phyloP scores from a whole-genome alignment of 2,888 invertebrate species.

The Perithous albicinctus region DNA sequence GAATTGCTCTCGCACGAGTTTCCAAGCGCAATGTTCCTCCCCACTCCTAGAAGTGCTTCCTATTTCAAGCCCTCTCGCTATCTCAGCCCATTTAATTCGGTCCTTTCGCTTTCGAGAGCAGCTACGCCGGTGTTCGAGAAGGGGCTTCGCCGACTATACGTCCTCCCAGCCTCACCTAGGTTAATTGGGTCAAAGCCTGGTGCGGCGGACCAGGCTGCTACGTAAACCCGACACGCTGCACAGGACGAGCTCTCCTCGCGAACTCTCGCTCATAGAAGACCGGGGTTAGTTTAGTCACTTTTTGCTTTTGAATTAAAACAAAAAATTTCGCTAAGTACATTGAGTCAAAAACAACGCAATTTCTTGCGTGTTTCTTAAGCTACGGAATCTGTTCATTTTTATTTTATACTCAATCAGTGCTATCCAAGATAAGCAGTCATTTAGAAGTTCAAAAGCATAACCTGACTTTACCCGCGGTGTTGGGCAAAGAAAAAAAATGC shows the following conservation, averaged over 20 bases:
- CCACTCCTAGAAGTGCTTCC: background rate
- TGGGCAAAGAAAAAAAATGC: too few relatives aligned
- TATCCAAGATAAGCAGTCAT: too few relatives aligned
- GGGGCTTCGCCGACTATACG: slow-evolving; percentile 7
- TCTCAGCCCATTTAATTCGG: slow-evolving; percentile 1
- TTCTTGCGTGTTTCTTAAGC: too few relatives aligned
- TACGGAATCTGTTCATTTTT: too few relatives aligned
- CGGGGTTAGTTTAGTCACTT: too few relatives aligned
- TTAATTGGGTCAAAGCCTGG: slow-evolving; percentile 42
- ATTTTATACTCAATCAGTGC: too few relatives aligned
- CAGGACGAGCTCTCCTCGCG: slow-evolving; percentile 9
- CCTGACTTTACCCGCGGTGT: too few relatives aligned
- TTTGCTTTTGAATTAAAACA: too few relatives aligned
- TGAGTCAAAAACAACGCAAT: too few relatives aligned
- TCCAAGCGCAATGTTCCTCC: background rate
- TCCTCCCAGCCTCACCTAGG: background rate
- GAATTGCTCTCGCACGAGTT: background rate
- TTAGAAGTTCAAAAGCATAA: too few relatives aligned
- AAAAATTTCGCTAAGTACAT: too few relatives aligned
- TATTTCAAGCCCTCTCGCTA: slow-evolving; percentile 2
- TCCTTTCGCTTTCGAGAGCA: slow-evolving; percentile 31
- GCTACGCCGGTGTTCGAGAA: slow-evolving; percentile 12
- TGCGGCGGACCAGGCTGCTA: slow-evolving; percentile 5
- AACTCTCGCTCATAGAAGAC: slow-evolving; percentile 25
- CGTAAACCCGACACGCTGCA: slow-evolving; percentile 25